phyloP scores from a whole-genome alignment of 2,888 invertebrate genomes.

The Tachystola acroxantha region DNA sequence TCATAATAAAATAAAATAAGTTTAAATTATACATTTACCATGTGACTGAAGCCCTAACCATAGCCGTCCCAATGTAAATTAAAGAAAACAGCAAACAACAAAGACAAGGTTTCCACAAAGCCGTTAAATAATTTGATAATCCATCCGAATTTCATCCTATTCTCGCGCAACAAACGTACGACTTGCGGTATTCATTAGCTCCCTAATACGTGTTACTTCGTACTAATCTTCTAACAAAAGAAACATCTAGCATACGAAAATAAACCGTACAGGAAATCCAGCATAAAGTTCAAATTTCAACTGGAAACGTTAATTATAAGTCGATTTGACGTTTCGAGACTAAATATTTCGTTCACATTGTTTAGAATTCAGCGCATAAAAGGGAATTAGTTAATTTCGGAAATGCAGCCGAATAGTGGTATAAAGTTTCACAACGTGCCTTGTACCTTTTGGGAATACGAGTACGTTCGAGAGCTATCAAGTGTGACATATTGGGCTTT shows the following conservation, averaged over 20 bases:
- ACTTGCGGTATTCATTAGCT: constrained; percentile 70
- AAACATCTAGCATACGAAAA: constrained; percentile 19
- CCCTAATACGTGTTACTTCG: constrained; percentile 68
- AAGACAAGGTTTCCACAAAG: not conserved
- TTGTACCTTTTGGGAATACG: not conserved
- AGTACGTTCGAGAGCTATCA: no score
- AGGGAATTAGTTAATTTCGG: constrained; percentile 14
- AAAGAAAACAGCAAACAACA: no score
- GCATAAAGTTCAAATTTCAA: constrained; percentile 23
- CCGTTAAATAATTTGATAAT: constrained; percentile 4
- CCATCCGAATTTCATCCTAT: constrained; percentile 5
- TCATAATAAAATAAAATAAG: no score
- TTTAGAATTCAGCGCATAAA: constrained; percentile 15
- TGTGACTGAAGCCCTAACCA: no score
- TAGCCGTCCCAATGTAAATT: no score
- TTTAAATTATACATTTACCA: no score
- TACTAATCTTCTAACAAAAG: constrained; percentile 62
- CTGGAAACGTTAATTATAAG: constrained; percentile 33
- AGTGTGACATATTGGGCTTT: no score
- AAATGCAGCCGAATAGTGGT: constrained; percentile 13
- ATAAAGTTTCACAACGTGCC: constrained; percentile 9
- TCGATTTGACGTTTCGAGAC: constrained; percentile 49
- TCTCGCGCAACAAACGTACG: constrained; percentile 22
- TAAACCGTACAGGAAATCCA: constrained; percentile 13
- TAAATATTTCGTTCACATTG: constrained; percentile 23